Conservation (phyloP, 2,888 invertebrate species). For the Mimas tiliae region DNA sequence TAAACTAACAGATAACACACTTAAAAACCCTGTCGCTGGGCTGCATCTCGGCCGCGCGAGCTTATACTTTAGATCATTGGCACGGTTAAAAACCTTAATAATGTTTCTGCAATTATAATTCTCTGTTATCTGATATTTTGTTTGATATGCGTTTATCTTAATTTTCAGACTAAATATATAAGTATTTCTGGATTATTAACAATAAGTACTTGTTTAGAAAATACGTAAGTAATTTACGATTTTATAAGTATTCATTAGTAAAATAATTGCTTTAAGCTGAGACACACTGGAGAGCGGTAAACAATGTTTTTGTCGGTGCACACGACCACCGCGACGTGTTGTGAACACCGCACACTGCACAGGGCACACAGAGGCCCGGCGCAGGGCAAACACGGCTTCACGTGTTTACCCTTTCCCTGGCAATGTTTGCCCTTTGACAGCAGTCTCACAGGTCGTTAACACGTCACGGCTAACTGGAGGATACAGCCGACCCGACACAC, state of each 20-base stretch:
- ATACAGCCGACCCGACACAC: constrained; percentile 46
- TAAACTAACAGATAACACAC: too few relatives aligned
- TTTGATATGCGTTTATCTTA: neutral
- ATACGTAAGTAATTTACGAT: neutral
- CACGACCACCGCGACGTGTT: constrained; percentile 64
- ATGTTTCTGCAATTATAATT: too few relatives aligned
- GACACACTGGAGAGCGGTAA: constrained; percentile 10
- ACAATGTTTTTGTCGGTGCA: constrained; percentile 30
- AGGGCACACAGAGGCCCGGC: constrained; percentile 62
- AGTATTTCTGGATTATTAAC: neutral
- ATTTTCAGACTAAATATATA: neutral
- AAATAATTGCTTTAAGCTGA: constrained; percentile 19
- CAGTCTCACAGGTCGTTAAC: constrained; percentile 83
- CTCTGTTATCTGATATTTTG: too few relatives aligned
- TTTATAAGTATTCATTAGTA: neutral
- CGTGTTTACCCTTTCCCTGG: constrained; percentile 62
- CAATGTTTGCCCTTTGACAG: constrained; percentile 81
- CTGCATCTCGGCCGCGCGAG: too few relatives aligned
- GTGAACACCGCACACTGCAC: constrained; percentile 53
- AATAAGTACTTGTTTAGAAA: neutral
- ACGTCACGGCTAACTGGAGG: constrained; percentile 72
- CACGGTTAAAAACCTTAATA: neutral
- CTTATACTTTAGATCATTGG: too few relatives aligned
- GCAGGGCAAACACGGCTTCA: constrained; percentile 57
- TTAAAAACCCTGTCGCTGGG: too few relatives aligned